phyloP scores from a whole-genome alignment of 1,140 invertebrate genomes.

The Tetraneura akinire region DNA sequence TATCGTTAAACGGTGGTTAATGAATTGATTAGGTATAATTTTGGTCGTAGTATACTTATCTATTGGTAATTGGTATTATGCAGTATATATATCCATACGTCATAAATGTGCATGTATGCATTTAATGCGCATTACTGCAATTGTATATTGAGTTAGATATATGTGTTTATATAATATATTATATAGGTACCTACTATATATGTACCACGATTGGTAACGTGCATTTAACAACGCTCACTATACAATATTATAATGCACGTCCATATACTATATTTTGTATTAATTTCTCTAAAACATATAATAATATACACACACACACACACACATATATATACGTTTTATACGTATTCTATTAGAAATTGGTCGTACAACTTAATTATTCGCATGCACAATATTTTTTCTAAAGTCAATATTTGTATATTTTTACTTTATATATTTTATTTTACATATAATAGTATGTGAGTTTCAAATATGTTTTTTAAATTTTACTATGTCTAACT shows the following conservation, averaged over 20 bases:
- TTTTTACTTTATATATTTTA: neutral
- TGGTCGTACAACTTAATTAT: slow-evolving; percentile 1
- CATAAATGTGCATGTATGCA: too few relatives aligned
- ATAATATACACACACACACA: neutral
- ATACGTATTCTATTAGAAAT: too few relatives aligned
- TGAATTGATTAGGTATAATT: too few relatives aligned
- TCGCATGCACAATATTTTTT: slow-evolving; percentile 28
- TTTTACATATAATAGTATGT: neutral
- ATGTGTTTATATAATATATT: neutral
- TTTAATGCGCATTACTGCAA: neutral
- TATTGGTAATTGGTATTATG: too few relatives aligned
- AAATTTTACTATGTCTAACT: too few relatives aligned
- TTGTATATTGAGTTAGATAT: neutral
- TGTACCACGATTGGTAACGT: neutral
- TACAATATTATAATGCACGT: slow-evolving; percentile 1
- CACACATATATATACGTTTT: too few relatives aligned
- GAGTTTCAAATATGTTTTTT: neutral
- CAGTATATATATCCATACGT: too few relatives aligned
- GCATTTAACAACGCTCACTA: slow-evolving; percentile 22
- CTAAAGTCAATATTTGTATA: neutral
- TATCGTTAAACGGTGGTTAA: too few relatives aligned
- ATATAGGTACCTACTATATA: too few relatives aligned
- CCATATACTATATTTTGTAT: neutral
- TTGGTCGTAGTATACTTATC: too few relatives aligned
- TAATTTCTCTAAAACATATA: slow-evolving; percentile 37